These are phyloP conservation scores for Trichechus manatus DNA, from an alignment of 2,113 vertebrate species.

Conservation along the genomic window DNA sequence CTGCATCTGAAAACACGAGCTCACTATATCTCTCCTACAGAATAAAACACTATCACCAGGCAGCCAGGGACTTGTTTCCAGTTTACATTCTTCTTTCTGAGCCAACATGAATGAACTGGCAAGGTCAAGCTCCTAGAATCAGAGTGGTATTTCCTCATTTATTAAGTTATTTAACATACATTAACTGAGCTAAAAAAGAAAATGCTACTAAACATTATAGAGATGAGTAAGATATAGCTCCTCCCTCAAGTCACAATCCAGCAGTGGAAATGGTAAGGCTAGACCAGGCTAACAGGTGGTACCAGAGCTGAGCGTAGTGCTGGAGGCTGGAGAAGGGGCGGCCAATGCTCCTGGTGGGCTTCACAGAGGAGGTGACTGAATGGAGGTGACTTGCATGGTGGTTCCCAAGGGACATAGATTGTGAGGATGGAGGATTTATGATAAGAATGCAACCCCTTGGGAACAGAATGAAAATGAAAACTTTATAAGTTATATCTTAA, in stretches of 20 bases:
- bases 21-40: no score
- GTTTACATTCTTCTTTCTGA: neutral
- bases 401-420: neutral
- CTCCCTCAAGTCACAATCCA: neutral
- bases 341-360: neutral
- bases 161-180: neutral
- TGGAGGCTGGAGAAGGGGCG: neutral
- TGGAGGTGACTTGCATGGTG: neutral
- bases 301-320: neutral
- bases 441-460: neutral
- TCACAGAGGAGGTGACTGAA: neutral
- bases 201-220: neutral
- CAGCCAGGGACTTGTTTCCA: fast-evolving
- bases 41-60: neutral
- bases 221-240: neutral
- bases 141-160: neutral
- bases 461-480: neutral
- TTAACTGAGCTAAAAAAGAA: neutral
- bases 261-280: neutral
- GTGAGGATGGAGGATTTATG: neutral
- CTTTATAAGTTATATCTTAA: neutral
- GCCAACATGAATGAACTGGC: neutral
- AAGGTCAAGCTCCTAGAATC: neutral
- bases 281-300: neutral
- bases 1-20: neutral